Evolutionary conservation across 2,113 vertebrate genomes (phyloP), one percentile per base, ranked within the genome.

Genomic region (Hystrix brachyura): DNA sequence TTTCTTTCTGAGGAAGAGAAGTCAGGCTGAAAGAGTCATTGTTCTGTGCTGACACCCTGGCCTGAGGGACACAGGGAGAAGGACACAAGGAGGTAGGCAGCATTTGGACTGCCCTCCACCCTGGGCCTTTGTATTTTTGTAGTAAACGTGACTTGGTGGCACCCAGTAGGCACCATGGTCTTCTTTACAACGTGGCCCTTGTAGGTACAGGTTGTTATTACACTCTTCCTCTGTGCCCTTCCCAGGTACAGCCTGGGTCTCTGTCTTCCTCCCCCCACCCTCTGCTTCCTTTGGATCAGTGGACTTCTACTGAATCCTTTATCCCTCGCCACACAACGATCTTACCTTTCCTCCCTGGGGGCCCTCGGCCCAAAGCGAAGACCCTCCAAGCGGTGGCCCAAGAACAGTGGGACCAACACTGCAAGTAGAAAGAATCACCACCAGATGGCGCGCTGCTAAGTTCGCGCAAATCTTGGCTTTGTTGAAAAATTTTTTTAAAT

Each of bases 391-490:
- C 1, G 2, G 71, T 7, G 32, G 13, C 53, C 76, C 17, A 46
- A 38, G n/a, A 69, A 72, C 53, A 3, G 25, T 1, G 43, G 46
- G 29, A 48, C 19, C 1, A 3, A 25, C 6, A 1, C 27, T 25
- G 87, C 67, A 88, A 53, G 76, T 84, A 9, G 27, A 29, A 80
- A 74, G 43, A 72, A 1, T 64, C 0, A 32, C 94, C 97, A 14
- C 92, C 67, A 98, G 98, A 65, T 90, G 96, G 95, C 97, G 13
- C 27, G 57, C 59, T 53, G 23, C 57, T 12, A 21, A 79, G 21
- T 18, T 21, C 13, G 21, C 64, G 1, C 81, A 4, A 34, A 10
- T 32, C 0, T 1, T 17, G 5, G 4, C 65, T 92, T 46, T 25
- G 4, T 57, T 5, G 62, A 74, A 51, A 38, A 29, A 72, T 69